Evolutionary conservation across 64 coral and sea anemone species (phyloP).

Genomic region (Stichodactyla helianthus): DNA sequence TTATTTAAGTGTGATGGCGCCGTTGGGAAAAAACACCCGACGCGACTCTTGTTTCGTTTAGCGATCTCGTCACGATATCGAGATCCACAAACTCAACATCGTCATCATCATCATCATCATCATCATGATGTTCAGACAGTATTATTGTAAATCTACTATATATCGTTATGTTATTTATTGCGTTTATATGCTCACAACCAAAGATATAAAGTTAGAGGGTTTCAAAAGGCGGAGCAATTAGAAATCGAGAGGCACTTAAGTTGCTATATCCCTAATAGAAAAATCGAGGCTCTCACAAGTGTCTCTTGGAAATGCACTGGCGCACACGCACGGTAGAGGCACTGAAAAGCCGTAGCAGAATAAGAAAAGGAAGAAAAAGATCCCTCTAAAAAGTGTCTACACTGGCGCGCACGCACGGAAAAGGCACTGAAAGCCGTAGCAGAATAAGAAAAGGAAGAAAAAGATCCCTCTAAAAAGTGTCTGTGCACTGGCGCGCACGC

Average conservation of each 20-base stretch:
- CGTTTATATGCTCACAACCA: neutral
- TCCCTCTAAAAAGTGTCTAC: neutral
- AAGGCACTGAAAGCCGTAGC: neutral
- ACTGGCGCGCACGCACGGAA: neutral
- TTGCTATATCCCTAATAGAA: neutral
- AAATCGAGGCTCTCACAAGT: neutral
- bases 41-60: neutral
- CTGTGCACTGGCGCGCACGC: neutral
- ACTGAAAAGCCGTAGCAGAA: neutral
- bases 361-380: neutral
- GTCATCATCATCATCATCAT: neutral
- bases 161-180: neutral
- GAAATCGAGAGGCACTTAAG: neutral
- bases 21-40: neutral
- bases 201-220: neutral
- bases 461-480: neutral
- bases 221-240: neutral
- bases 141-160: no score
- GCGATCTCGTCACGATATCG: neutral
- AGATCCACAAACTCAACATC: neutral
- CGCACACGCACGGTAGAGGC: neutral
- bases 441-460: neutral
- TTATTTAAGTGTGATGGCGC: neutral
- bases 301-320: neutral
- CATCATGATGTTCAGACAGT: neutral